These are phyloP conservation scores for Cinclus mexicanus DNA, from an alignment of 2,113 vertebrate genomes.

Conservation along the genomic window DNA sequence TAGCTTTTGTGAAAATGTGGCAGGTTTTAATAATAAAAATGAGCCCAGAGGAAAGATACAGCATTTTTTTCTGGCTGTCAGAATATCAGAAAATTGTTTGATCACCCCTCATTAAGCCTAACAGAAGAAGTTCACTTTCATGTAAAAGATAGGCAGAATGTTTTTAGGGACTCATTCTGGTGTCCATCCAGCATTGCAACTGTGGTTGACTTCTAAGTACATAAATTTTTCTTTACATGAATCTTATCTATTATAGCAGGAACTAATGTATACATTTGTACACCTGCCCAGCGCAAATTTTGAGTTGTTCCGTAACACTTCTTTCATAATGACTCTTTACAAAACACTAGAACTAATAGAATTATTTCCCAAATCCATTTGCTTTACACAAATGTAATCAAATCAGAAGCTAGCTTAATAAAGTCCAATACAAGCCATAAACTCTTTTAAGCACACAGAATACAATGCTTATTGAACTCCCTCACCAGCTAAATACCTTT, in stretches of 20 bases:
- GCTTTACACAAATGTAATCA: background rate
- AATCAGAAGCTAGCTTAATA: background rate
- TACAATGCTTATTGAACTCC: background rate
- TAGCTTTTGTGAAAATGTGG: background rate
- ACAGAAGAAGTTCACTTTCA: background rate
- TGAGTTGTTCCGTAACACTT: background rate
- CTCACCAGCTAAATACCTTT: background rate
- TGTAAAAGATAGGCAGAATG: background rate
- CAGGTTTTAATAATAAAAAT: background rate
- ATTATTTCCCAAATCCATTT: background rate
- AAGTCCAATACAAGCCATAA: background rate
- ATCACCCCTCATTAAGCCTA: background rate
- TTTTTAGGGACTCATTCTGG: background rate
- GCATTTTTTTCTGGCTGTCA: background rate
- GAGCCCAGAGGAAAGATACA: background rate
- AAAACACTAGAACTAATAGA: background rate
- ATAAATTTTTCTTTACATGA: background rate
- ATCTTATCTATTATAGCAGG: background rate
- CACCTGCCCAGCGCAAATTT: background rate
- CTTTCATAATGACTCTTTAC: background rate
- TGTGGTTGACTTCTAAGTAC: background rate
- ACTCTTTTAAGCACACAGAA: background rate
- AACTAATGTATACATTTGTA: background rate
- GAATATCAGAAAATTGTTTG: background rate
- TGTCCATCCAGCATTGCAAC: background rate